Conservation (phyloP, 2,797 vertebrate genomes). For the Myripristis murdjan region DNA sequence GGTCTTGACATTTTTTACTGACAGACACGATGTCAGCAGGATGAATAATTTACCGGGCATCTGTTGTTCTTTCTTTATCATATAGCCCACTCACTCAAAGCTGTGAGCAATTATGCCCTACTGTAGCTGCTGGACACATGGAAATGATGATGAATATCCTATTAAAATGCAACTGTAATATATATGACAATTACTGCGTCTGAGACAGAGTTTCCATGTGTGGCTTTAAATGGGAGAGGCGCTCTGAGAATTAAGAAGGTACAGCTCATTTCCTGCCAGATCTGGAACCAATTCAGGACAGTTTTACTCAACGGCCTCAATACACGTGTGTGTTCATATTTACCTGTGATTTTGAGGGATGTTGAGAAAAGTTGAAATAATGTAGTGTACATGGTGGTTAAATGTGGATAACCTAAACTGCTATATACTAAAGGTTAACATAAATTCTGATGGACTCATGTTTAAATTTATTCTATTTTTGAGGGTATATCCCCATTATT, state of each 20-base stretch:
- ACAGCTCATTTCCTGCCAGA: constrained; percentile 54
- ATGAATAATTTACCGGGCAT: not conserved
- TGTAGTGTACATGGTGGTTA: no score
- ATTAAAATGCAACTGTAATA: constrained; percentile 9
- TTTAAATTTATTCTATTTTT: no score
- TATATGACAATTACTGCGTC: constrained; percentile 40
- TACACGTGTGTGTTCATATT: constrained; percentile 5
- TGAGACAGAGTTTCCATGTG: constrained; percentile 65
- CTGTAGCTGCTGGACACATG: constrained; percentile 21
- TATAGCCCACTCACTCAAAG: not conserved
- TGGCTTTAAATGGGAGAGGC: constrained; percentile 58
- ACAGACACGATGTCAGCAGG: constrained; percentile 48
- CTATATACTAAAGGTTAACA: no score
- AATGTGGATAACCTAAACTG: no score
- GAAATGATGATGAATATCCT: constrained; percentile 56
- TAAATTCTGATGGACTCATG: no score
- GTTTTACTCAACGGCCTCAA: constrained; percentile 24
- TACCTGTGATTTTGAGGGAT: constrained; percentile 12
- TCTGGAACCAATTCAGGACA: constrained; percentile 69
- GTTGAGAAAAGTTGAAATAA: no score
- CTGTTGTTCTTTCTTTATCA: constrained; percentile 25
- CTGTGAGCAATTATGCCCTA: not conserved
- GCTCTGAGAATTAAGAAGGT: constrained; percentile 26
- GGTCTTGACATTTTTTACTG: not conserved
- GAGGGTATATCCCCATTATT: no score